phyloP scores from a whole-genome alignment of 2,888 invertebrate species.

The Boloria euphrosyne region DNA sequence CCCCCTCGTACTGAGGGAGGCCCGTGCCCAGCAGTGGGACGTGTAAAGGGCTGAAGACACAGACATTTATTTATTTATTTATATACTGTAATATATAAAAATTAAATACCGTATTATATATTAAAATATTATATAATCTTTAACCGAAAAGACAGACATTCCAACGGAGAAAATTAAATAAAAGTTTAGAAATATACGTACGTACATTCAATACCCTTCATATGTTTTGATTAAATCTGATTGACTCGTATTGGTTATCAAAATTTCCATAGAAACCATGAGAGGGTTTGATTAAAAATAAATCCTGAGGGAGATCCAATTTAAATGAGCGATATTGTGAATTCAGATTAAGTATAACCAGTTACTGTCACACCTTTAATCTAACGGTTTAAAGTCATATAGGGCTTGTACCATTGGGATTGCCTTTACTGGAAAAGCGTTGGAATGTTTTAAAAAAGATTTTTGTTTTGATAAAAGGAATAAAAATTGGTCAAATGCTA shows the following conservation, averaged over 20 bases:
- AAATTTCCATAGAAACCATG: slow-evolving; percentile 36
- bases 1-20: too few relatives aligned
- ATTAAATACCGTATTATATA: too few relatives aligned
- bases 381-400: slow-evolving; percentile 32
- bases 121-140: too few relatives aligned
- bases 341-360: slow-evolving; percentile 50
- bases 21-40: too few relatives aligned
- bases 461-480: too few relatives aligned
- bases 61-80: too few relatives aligned
- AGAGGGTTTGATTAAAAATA: slow-evolving; percentile 46
- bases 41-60: too few relatives aligned
- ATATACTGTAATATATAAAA: too few relatives aligned
- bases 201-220: not conserved
- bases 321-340: slow-evolving; percentile 53
- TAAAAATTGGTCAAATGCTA: too few relatives aligned
- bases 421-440: not conserved
- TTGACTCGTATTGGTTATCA: slow-evolving; percentile 12
- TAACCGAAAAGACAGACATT: too few relatives aligned
- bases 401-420: slow-evolving; percentile 9
- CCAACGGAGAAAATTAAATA: too few relatives aligned
- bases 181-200: not conserved
- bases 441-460: too few relatives aligned
- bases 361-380: slow-evolving; percentile 48
- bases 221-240: slow-evolving; percentile 12
- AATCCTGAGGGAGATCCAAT: slow-evolving; percentile 50